Base-by-base conservation (phyloP, 1,140 invertebrate species). In the Hylyphantes graminicola region DNA sequence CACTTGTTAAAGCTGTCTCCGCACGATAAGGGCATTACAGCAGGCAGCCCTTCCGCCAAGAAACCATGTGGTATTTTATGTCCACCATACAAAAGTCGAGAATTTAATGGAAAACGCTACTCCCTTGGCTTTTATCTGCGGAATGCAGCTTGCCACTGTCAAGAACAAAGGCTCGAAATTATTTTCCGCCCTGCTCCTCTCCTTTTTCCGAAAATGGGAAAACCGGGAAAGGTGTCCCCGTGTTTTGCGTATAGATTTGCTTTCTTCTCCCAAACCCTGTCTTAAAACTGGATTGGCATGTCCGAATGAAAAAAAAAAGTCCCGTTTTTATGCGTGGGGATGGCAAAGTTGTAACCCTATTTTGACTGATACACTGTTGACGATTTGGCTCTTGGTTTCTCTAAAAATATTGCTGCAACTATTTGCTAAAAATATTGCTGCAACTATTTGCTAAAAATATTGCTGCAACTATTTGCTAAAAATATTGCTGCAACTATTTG, bases 71-170 rank as follows among this genome's bases (percentile, higher is more conserved):
- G 12, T 57, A 9, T 59, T 80, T 50, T 68, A 53, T 50, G 64
- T 51, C 54, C 50, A n/a, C 21, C 13, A 70, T 65, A 68, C 65
- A 70, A 53, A 70, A 80, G 61, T 59, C 35, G 51, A 35, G 68
- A 80, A 80, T 70, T 57, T 70, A 80, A 80, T 80, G 57, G 63
- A 80, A 70, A 80, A 70, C 35, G 48, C 59, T 53, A 70, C 68
- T 70, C 48, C 48, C 68, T 12, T 57, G 35, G 74, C 77, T 80
- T 80, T 80, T 80, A 80, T 80, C 77, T 80, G 54, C 17, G 61
- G 77, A 80, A 70, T 80, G 77, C 77, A 80, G 77, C 77, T 80
- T 64, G 77, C 70, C 51, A 80, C 64, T 80, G 77, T 80, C 77
- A 70, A 80, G 77, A 80, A 53, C 63, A 54, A 55, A 70, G 54